Conservation (phyloP, 2,888 invertebrate genomes). For the Alentia gelatinosa region DNA sequence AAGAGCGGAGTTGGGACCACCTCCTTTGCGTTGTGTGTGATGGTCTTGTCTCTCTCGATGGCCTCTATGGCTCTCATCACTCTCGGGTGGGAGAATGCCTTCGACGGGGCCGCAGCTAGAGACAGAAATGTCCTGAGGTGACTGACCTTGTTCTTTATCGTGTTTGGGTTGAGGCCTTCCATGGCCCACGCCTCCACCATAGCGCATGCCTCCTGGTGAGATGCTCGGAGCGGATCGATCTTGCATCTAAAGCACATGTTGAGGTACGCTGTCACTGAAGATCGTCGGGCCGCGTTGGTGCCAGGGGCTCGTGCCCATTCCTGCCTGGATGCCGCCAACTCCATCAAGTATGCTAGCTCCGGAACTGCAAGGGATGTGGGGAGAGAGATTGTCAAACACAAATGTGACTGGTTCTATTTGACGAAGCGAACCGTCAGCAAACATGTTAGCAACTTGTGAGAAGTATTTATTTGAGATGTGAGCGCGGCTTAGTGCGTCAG, state of each 20-base stretch:
- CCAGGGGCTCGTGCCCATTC: neutral
- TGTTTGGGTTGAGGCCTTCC: neutral
- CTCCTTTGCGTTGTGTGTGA: neutral
- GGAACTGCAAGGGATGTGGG: neutral
- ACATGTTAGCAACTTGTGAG: neutral
- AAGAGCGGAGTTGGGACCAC: too few relatives aligned
- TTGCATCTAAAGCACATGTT: neutral
- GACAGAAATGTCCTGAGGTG: neutral
- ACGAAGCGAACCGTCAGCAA: neutral
- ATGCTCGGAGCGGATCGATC: neutral
- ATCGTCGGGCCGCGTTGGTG: neutral
- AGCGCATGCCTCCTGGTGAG: neutral
- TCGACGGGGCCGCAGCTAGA: neutral
- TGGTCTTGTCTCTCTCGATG: neutral
- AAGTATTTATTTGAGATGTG: neutral
- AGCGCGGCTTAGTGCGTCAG: neutral
- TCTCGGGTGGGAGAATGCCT: neutral
- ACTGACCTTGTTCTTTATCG: neutral
- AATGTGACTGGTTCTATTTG: neutral
- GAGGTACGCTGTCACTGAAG: neutral
- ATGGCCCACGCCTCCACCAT: neutral
- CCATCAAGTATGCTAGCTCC: neutral
- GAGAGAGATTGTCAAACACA: neutral
- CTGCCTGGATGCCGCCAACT: neutral
- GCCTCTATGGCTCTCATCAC: neutral